Base-by-base conservation (phyloP, 2,113 vertebrate species). In the Nerophis lumbriciformis region DNA sequence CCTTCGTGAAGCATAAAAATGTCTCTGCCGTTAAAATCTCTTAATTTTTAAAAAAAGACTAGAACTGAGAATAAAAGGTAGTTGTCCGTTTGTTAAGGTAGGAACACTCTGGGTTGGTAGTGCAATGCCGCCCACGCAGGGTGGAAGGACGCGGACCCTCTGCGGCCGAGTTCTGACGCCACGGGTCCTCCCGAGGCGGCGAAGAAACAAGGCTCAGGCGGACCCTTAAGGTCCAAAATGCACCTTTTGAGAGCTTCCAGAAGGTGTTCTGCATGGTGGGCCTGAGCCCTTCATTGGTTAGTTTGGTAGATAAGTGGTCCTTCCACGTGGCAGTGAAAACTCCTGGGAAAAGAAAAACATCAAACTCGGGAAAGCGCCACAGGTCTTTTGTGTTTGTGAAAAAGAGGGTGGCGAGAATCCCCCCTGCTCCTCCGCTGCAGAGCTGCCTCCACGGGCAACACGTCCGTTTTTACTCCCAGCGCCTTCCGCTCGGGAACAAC, bases 1-100 rank as follows among this genome's bases (percentile, higher is more conserved):
- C 19, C 71, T 61, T 73, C 63, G 78, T 78, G 78, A 83, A 84
- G 81, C 81, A 84, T 80, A 77, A 69, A 83, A 83, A 86, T 21
- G 66, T 78, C 65, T 82, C 36, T 36, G 38, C 8, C 57, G 73
- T 63, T 52, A 42, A 50, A 85, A 79, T 83, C 75, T 84, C 71
- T 54, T 37, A 73, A 75, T 71, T 76, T 28, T 78, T 66, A 1
- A 61, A 73, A 73, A 78, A 88, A 84, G 84, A 82, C 75, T 76
- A 83, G 65, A 66, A 44, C 38, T n/a, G 71, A 75, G 64, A 66
- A 80, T 80, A 74, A 72, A 73, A 70, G 56, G 61, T 73, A 56
- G 53, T 73, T 59, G 48, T 80, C 73, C 71, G 49, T 63, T 53
- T 15, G 60, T 66, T 69, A 49, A 65, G 60, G 69, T 48, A 57